phyloP scores from a whole-genome alignment of 2,113 vertebrate species.

The Syngnathus floridae region DNA sequence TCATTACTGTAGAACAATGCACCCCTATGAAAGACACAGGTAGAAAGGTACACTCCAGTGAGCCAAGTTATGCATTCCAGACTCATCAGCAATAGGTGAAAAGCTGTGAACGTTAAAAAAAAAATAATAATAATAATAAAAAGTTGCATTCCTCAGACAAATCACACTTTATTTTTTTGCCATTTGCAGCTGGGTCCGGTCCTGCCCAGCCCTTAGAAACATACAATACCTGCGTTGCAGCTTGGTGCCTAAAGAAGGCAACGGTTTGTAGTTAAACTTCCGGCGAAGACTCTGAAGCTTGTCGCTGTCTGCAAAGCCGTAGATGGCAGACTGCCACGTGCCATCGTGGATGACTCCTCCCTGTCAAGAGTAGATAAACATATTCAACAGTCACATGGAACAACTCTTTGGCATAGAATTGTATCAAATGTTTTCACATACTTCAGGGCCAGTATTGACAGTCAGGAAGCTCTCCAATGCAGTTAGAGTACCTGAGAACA shows the following conservation, averaged over 20 bases:
- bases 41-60: background rate
- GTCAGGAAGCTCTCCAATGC: conserved; percentile 89
- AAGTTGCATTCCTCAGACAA: too few species aligned
- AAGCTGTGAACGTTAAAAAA: background rate
- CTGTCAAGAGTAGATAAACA: conserved; percentile 51
- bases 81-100: background rate
- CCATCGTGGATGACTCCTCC: conserved; percentile 81
- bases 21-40: conserved; percentile 64
- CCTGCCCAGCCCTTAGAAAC: too few species aligned
- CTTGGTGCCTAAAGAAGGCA: conserved; percentile 77
- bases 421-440: conserved; percentile 52
- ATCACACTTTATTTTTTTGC: too few species aligned
- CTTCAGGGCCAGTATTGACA: conserved; percentile 78
- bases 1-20: conserved; percentile 80
- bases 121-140: too few species aligned
- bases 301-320: conserved; percentile 73
- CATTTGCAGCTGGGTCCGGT: too few species aligned
- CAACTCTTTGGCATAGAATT: background rate
- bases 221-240: conserved; percentile 77
- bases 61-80: background rate
- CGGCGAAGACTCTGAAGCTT: conserved; percentile 74
- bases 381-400: background rate
- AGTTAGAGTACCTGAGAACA: conserved; percentile 79
- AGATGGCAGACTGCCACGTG: conserved; percentile 87
- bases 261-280: conserved; percentile 75